These are phyloP conservation scores for Harpagus bidentatus DNA, from an alignment of 2,113 vertebrate species.

Conservation along the genomic window DNA sequence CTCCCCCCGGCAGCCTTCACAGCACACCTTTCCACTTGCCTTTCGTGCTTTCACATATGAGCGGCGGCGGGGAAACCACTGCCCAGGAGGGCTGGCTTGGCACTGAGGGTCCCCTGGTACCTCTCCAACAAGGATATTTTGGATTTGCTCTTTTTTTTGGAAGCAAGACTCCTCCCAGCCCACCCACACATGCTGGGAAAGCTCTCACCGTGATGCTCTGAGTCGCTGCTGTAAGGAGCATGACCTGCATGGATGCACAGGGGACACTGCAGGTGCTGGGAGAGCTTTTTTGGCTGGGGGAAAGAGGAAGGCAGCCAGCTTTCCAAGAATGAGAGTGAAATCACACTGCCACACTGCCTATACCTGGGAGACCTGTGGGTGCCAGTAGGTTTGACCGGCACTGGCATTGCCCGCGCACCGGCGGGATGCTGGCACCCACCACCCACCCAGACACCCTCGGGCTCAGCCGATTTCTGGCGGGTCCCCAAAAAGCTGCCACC, in stretches of 20 bases:
- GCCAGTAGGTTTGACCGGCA: too few relatives aligned
- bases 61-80: not conserved
- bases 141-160: not conserved
- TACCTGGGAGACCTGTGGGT: rapidly evolving
- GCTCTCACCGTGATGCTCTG: rapidly evolving
- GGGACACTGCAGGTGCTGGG: not conserved
- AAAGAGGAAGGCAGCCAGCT: not conserved
- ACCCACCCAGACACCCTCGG: not conserved
- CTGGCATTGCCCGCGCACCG: rapidly evolving
- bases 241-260: rapidly evolving
- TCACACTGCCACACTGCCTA: too few relatives aligned
- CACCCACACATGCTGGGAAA: rapidly evolving
- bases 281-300: not conserved
- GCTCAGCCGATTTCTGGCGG: not conserved
- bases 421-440: not conserved
- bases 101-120: rapidly evolving
- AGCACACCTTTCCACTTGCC: not conserved
- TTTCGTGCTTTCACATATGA: rapidly evolving
- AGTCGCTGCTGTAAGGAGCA: not conserved
- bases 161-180: not conserved
- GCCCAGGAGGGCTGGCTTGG: rapidly evolving
- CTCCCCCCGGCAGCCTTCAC: not conserved
- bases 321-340: not conserved
- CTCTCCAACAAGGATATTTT: too few relatives aligned
- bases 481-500: not conserved